Percentiles rank a stretch among this genome's conserved stretches.
Conservation (phyloP, 2,113 vertebrate genomes). For the Ivindomyrus marchei region DNA sequence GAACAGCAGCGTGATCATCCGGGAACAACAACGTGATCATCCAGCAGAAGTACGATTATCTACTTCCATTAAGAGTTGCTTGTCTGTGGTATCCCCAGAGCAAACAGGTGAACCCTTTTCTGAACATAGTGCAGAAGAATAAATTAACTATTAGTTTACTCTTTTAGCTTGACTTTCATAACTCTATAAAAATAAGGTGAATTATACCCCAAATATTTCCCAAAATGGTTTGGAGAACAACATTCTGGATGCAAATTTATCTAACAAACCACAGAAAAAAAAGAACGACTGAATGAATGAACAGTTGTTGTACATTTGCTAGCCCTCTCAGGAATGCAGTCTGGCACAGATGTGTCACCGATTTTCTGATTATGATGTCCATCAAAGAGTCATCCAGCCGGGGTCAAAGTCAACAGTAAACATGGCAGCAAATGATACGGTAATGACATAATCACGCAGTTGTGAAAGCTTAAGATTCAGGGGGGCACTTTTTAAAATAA, state of each 20-base stretch:
- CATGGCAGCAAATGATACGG: background rate
- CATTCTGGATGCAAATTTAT: background rate
- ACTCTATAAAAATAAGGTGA: background rate
- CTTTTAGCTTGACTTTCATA: background rate
- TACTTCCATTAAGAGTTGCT: background rate
- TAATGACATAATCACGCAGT: background rate
- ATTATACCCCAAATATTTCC: background rate
- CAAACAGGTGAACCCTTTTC: background rate
- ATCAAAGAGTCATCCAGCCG: background rate
- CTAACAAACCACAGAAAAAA: background rate
- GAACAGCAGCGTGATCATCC: background rate
- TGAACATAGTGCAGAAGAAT: background rate
- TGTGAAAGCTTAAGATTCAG: background rate
- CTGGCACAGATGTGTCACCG: background rate
- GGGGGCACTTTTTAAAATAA: background rate
- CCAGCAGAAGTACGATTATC: background rate
- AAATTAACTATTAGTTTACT: background rate
- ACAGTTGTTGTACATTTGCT: background rate
- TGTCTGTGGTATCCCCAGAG: background rate
- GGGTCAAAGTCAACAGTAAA: constrained; percentile 5
- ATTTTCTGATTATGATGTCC: background rate
- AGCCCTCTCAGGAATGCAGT: background rate
- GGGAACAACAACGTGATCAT: no score
- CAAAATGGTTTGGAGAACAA: background rate
- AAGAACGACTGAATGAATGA: background rate